Evolutionary conservation across 2,113 vertebrate species (phyloP), one percentile per base, ranked within the genome.

Genomic region (Recurvirostra avosetta): DNA sequence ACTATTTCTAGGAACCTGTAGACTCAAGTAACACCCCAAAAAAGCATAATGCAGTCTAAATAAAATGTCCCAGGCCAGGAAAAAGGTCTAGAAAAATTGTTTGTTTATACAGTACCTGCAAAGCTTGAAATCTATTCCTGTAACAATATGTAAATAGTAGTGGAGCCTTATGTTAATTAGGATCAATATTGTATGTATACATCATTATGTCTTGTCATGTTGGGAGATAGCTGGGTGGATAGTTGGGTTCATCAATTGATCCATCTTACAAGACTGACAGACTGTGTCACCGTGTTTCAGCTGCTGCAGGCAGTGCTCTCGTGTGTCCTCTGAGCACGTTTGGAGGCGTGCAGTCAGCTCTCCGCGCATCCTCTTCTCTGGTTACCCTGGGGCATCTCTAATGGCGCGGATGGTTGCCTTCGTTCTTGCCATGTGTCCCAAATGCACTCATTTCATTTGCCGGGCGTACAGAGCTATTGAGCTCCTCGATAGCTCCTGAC

Each of bases 321-420:
- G 0, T 17, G 12, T 36, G 49, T 45, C 22, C 45, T 67, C 6
- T 0, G 15, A 45, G 63, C 1, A 0, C 2, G 29, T 43, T 23
- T 38, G 49, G 56, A 85, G n/a, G 16, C 2, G 2, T 17, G 43
- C 22, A 7, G 21, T 16, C 41, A 74, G 22, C 40, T 17, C 40
- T 17, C 21, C 1, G 0, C 0, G 1, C 26, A 22, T 20, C 19
- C 20, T 0, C 23, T 76, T 17, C 19, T 53, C 34, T 5, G 2
- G 11, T 26, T 59, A 13, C 43, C 34, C 36, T 11, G 12, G 8
- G 23, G 22, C 41, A 25, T 11, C 47, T 47, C 63, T 50, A 19
- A 9, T 0, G 0, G 36, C 11, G 16, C 3, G 11, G 53, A 27
- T 34, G n/a, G 58, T 85, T 94, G n/a, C 38, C 43, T 89, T 71